Percentiles rank a stretch among this genome's conserved stretches.
These are phyloP conservation scores for Cecidostiba fungosa DNA, from an alignment of 2,888 invertebrate genomes.

Conservation along the genomic window DNA sequence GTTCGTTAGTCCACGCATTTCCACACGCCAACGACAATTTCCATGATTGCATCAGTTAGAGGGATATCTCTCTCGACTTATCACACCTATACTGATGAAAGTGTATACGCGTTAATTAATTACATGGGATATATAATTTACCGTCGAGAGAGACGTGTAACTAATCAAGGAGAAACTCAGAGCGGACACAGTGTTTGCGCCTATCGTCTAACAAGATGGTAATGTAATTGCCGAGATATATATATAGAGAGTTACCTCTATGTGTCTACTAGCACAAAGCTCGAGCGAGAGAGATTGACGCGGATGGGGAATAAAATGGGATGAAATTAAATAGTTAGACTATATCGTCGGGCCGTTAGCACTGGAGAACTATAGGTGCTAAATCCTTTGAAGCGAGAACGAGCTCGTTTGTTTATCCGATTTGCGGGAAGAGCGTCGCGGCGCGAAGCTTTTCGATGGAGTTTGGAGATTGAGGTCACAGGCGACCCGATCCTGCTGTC, in stretches of 20 bases:
- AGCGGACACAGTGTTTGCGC: conserved; percentile 73
- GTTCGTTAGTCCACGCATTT: conserved; percentile 45
- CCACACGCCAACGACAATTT: not conserved
- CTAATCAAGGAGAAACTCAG: conserved; percentile 72
- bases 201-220: conserved; percentile 73
- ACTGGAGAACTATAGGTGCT: not conserved
- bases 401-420: conserved; percentile 42
- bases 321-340: conserved; percentile 49
- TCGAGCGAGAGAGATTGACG: not conserved
- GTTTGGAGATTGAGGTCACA: not conserved
- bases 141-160: conserved; percentile 67
- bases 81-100: not conserved
- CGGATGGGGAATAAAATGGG: conserved; percentile 13
- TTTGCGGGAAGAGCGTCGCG: not conserved
- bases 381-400: conserved; percentile 31
- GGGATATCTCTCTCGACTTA: not conserved
- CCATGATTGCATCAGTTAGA: conserved; percentile 31
- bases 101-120: conserved; percentile 70
- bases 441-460: not conserved
- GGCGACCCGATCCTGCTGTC: not conserved
- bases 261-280: not conserved
- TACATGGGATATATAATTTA: conserved; percentile 71
- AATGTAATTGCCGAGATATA: conserved; percentile 73
- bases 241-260: conserved; percentile 72
- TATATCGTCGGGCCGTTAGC: not conserved